Conservation (phyloP, 2,888 invertebrate species). For the Sphecodes monilicornis region DNA sequence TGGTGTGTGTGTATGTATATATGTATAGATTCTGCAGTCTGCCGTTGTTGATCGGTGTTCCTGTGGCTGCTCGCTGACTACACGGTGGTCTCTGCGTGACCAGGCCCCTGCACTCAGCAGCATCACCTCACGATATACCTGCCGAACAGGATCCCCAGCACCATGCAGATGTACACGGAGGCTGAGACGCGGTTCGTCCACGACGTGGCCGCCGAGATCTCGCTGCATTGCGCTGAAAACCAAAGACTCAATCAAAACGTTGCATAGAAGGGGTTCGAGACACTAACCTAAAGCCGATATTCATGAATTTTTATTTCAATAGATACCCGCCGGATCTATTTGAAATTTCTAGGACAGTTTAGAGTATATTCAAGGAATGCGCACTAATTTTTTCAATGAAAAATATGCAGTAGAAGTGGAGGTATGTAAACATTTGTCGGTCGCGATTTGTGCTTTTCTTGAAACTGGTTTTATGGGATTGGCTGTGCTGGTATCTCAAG, state of each 20-base stretch:
- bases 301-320: not conserved
- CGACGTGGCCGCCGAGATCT: slow-evolving; percentile 79
- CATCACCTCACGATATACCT: slow-evolving; percentile 81
- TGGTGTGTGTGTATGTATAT: slow-evolving; percentile 24
- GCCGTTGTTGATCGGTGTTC: slow-evolving; percentile 44
- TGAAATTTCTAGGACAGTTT: not conserved
- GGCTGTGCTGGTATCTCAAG: too few relatives aligned
- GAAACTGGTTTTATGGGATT: too few relatives aligned
- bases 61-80: slow-evolving; percentile 63
- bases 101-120: slow-evolving; percentile 66
- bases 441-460: too few relatives aligned
- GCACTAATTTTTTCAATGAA: not conserved
- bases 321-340: fast-evolving
- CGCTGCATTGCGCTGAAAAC: slow-evolving; percentile 80
- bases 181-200: slow-evolving; percentile 75
- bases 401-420: not conserved
- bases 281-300: fast-evolving
- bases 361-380: not conserved
- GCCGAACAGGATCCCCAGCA: slow-evolving; percentile 70
- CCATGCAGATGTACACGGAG: slow-evolving; percentile 65
- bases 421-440: not conserved
- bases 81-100: slow-evolving; percentile 69
- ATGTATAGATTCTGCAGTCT: slow-evolving; percentile 41
- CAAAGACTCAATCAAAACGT: not conserved
- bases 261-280: not conserved